Evolutionary conservation across 2,113 vertebrate genomes (phyloP).

Genomic region (Pelodiscus sinensis): DNA sequence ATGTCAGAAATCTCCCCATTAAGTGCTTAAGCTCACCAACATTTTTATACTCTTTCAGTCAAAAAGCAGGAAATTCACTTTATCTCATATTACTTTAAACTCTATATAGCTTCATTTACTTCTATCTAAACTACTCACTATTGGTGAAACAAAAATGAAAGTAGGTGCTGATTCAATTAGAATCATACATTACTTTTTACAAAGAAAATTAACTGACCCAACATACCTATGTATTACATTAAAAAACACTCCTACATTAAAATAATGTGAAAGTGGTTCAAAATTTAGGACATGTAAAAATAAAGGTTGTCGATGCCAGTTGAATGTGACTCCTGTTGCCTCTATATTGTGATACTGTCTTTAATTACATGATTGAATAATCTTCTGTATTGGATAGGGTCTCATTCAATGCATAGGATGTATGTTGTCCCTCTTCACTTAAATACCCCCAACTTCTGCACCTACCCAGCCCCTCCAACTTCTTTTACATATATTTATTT

Average conservation of each 20-base stretch:
- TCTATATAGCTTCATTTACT: not conserved
- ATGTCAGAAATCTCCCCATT: slow-evolving; percentile 51
- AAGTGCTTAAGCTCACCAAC: slow-evolving; percentile 48
- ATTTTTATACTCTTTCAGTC: slow-evolving; percentile 24
- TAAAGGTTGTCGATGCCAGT: not conserved
- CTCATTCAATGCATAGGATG: not conserved
- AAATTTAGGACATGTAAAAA: slow-evolving; percentile 11
- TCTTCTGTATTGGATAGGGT: not conserved
- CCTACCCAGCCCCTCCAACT: not conserved
- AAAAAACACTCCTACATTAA: not conserved
- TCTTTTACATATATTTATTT: not conserved
- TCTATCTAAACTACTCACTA: not conserved
- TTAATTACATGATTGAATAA: not conserved
- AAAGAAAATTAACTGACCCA: not conserved
- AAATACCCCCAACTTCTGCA: not conserved
- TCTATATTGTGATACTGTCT: not conserved
- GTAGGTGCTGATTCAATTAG: slow-evolving; percentile 21
- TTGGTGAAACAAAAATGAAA: not conserved
- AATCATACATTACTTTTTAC: not conserved
- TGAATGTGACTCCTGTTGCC: not conserved
- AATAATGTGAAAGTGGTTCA: not conserved
- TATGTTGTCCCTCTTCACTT: not conserved
- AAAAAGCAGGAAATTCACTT: slow-evolving; percentile 35
- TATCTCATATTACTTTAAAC: slow-evolving; percentile 20
- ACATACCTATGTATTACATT: not conserved